phyloP scores from a whole-genome alignment of 2,888 invertebrate species.

The Kuschelorhynchus macadamiae region DNA sequence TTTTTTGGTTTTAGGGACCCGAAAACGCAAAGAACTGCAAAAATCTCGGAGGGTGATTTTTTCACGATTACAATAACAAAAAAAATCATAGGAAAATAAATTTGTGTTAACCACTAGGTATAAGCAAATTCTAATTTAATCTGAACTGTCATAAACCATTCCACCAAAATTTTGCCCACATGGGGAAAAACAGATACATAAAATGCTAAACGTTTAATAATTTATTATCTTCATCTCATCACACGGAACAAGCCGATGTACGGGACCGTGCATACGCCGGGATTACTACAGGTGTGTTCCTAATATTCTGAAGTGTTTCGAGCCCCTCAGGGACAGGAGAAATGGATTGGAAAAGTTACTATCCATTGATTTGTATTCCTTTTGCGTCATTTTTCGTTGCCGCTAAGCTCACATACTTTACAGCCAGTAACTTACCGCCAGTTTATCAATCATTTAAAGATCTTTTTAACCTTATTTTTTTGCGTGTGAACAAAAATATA shows the following conservation, averaged over 20 bases:
- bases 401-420: constrained; percentile 62
- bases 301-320: constrained; percentile 63
- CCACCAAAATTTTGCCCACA: too few species aligned
- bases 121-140: too few species aligned
- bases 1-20: too few species aligned
- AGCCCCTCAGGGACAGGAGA: constrained; percentile 59
- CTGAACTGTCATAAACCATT: too few species aligned
- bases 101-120: too few species aligned
- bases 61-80: too few species aligned
- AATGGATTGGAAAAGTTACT: constrained; percentile 70
- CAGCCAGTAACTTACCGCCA: constrained; percentile 59
- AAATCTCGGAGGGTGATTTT: too few species aligned
- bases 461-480: constrained; percentile 7
- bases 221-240: constrained; percentile 37
- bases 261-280: constrained; percentile 32
- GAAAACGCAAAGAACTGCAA: too few species aligned
- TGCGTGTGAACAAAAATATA: too few species aligned
- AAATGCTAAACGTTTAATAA: constrained; percentile 31
- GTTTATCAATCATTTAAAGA: constrained; percentile 21
- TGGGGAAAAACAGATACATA: background rate
- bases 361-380: constrained; percentile 69
- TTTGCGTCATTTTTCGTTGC: constrained; percentile 42
- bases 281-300: constrained; percentile 62
- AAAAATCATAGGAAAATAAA: too few species aligned
- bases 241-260: constrained; percentile 36